A percentile compares a stretch with the other conserved stretches of the same genome.
Evolutionary conservation across 1,140 invertebrate species (phyloP).

Genomic region (Apis mellifera): Amel_HAv3.1 CM009935.2:10671501-10672000

Average conservation of each 20-base stretch:
- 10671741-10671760: conserved; percentile 24
- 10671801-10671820: conserved; percentile 17
- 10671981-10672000: too few species aligned
- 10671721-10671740: conserved; percentile 36
- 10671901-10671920: background rate
- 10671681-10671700: conserved; percentile 29
- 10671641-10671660: too few species aligned
- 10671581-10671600: background rate
- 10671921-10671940: background rate
- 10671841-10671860: background rate
- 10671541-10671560: conserved; percentile 35
- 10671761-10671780: background rate
- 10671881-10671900: background rate
- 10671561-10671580: conserved; percentile 47
- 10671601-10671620: too few species aligned
- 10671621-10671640: too few species aligned
- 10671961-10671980: too few species aligned
- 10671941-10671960: too few species aligned
- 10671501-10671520: background rate
- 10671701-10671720: conserved; percentile 40
- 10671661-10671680: conserved; percentile 2
- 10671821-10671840: background rate
- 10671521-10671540: conserved; percentile 29
- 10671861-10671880: background rate
- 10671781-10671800: conserved; percentile 16